Evolutionary conservation across 1,140 invertebrate genomes (phyloP), one percentile per base, ranked within the genome.

Genomic region (Dinoponera quadriceps): DNA sequence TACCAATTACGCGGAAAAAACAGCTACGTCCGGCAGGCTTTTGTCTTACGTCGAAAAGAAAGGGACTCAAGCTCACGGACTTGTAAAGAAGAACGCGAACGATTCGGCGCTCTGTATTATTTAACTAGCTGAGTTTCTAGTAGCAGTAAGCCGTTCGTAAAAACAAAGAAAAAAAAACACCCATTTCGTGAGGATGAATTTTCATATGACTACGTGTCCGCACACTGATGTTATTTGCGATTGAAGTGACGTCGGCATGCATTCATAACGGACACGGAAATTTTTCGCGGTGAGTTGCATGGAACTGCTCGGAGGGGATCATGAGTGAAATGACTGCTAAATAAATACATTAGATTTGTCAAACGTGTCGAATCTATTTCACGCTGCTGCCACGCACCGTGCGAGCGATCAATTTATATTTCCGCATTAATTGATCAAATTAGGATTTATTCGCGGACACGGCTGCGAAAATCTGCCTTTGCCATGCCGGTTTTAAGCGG

Each of bases 401-500:
- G n/a, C n/a, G n/a, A n/a, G 4, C 77, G 63, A 73, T 82, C 82
- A 78, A 85, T 88, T 81, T 74, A 78, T 80, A 78, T 88, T 75
- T 85, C 22, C 63, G 51, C 27, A 69, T 85, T 89, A 89, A 88
- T 89, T 88, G 83, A 72, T 82, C 29, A 48, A 65, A 60, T 83
- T 55, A 69, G 72, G 78, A 81, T 89, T 89, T 83, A 83, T 85
- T 82, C 69, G 78, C 65, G 69, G 74, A 84, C 65, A 57, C 83
- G 54, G 20, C 62, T 55, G 49, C 62, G 80, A 71, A 73, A 85
- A 85, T 60, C 82, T 54, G 57, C 14, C 59, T 57, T 27, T 71
- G 62, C 80, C 27, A 27, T n/a, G 49, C 20, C 66, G 82, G 87
- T 88, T 89, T 88, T 88, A 86, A 89, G 87, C 88, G 82, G 81